A percentile compares a stretch with the other conserved stretches of the same genome.
These are phyloP conservation scores for Phacellophora camtschatica DNA, from an alignment of 30 jellyfish, hydroid and myxozoan genomes.

Conservation along the genomic window DNA sequence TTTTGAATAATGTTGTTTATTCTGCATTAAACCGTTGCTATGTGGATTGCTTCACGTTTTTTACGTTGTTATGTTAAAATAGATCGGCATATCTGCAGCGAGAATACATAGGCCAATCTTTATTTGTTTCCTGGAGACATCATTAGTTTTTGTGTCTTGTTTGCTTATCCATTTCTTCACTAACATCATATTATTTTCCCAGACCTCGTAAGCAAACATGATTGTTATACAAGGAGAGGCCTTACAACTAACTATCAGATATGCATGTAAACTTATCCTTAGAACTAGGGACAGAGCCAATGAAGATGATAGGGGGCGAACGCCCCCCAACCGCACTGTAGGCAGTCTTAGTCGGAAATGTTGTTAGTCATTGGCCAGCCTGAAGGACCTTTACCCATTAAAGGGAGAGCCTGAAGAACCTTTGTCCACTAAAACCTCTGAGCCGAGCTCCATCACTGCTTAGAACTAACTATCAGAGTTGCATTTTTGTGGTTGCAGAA, in stretches of 20 bases:
- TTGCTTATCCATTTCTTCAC: background rate
- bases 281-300: background rate
- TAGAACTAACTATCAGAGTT: too few relatives aligned
- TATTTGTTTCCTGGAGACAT: constrained; percentile 38
- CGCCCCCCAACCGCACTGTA: background rate
- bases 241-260: background rate
- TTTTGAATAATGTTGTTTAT: too few relatives aligned
- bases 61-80: too few relatives aligned
- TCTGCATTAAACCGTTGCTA: too few relatives aligned
- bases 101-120: constrained; percentile 14
- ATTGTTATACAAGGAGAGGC: background rate
- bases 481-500: too few relatives aligned
- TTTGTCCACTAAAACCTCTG: too few relatives aligned
- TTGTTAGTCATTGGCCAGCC: too few relatives aligned
- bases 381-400: too few relatives aligned
- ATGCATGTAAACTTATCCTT: background rate
- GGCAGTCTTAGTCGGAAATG: background rate
- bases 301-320: background rate
- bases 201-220: background rate
- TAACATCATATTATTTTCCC: background rate
- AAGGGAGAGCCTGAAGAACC: too few relatives aligned
- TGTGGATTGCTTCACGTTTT: too few relatives aligned
- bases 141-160: background rate
- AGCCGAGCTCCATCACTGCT: too few relatives aligned
- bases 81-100: background rate